A percentile compares a stretch with the other conserved stretches of the same genome.
phyloP scores from a whole-genome alignment of 2,113 vertebrate genomes.

The Myiopsitta monachus region DNA sequence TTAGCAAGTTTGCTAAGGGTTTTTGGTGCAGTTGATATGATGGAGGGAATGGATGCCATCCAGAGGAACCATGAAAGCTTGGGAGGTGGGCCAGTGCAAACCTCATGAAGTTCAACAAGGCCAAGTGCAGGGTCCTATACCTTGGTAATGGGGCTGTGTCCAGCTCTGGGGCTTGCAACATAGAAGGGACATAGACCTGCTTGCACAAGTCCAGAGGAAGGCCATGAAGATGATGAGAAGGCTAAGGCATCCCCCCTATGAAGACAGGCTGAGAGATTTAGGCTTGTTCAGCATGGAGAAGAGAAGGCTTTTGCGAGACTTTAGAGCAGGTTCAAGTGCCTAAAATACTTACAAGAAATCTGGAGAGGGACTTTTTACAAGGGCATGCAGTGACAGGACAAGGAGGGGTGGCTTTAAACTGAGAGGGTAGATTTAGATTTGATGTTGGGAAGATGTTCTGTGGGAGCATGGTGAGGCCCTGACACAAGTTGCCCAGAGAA shows the following conservation, averaged over 20 bases:
- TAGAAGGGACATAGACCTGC: not conserved
- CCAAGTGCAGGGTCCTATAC: no score
- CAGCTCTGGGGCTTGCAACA: not conserved
- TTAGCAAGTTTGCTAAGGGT: not conserved
- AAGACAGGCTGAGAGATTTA: not conserved
- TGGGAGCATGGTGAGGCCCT: no score
- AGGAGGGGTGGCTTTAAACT: not conserved
- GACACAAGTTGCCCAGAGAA: no score
- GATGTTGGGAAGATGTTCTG: not conserved
- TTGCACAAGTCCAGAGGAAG: not conserved
- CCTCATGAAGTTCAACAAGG: no score
- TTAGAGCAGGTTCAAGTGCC: not conserved
- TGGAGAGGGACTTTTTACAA: not conserved
- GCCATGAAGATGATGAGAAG: not conserved
- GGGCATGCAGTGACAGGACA: not conserved
- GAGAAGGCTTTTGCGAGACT: not conserved
- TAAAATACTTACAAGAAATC: not conserved
- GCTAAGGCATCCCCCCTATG: not conserved
- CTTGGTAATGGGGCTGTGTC: not conserved
- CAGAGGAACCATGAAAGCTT: not conserved
- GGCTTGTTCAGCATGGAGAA: not conserved
- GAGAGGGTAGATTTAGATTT: not conserved
- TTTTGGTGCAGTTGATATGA: no score
- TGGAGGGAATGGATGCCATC: not conserved
- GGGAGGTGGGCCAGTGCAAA: no score